Conservation (phyloP, 2,113 vertebrate genomes). For the Atrichornis clamosus region DNA sequence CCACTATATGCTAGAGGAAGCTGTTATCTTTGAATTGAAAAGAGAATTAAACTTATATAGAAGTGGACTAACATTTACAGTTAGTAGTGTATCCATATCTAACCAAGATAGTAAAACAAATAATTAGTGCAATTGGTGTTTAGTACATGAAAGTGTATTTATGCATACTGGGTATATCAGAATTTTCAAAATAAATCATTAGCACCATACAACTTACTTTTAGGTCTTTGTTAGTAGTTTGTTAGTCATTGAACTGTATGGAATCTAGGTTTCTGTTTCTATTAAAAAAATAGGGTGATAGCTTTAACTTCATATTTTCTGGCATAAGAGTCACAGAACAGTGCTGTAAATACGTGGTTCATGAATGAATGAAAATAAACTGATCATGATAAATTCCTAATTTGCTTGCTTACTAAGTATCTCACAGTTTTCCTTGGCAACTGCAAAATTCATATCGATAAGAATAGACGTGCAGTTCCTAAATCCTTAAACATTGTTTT, state of each 20-base stretch:
- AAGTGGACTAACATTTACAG: background rate
- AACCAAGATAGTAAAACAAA: background rate
- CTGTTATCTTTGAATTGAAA: background rate
- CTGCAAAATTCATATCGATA: background rate
- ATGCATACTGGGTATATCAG: too few species aligned
- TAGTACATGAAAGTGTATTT: background rate
- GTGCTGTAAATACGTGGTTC: background rate
- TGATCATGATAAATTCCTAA: background rate
- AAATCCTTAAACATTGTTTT: constrained; percentile 32
- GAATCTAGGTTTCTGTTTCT: background rate
- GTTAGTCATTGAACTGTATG: background rate
- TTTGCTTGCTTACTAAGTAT: background rate
- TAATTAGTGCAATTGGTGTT: background rate
- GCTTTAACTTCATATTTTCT: background rate
- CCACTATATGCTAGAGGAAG: background rate
- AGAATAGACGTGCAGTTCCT: constrained; percentile 26
- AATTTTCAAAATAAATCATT: background rate
- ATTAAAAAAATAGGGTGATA: background rate
- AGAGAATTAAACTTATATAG: background rate
- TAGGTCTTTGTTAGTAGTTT: background rate
- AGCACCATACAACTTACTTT: background rate
- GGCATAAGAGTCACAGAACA: background rate
- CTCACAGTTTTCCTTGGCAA: constrained; percentile 16
- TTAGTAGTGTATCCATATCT: background rate
- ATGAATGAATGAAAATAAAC: constrained; percentile 1